phyloP scores from a whole-genome alignment of 2,113 vertebrate species.

The Orcinus orca region DNA sequence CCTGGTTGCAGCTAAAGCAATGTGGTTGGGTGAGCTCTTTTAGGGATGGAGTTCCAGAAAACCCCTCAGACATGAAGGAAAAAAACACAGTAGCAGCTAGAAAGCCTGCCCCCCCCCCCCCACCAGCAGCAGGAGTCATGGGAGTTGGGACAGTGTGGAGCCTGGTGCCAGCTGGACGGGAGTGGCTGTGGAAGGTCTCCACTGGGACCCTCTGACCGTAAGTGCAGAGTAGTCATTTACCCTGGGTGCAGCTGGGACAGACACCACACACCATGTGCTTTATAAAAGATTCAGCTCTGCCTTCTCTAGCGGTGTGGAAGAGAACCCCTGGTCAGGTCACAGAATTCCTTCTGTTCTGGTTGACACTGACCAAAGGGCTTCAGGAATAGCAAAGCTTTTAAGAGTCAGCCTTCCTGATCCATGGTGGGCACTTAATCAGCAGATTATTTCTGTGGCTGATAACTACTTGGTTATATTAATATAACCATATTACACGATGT shows the following conservation, averaged over 20 bases:
- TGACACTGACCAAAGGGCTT: background rate
- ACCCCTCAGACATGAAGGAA: background rate
- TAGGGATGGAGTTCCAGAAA: conserved; percentile 1
- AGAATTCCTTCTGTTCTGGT: background rate
- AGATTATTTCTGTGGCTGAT: background rate
- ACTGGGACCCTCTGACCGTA: background rate
- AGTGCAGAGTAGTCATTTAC: background rate
- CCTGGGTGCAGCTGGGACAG: conserved; percentile 27
- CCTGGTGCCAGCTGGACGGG: background rate
- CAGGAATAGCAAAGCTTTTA: background rate
- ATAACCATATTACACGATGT: background rate
- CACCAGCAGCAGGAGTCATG: background rate
- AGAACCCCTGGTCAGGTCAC: background rate
- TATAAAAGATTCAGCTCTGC: background rate
- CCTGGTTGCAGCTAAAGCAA: background rate
- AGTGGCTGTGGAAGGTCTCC: background rate
- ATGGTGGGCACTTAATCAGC: background rate
- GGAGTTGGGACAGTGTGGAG: background rate
- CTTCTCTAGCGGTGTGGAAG: background rate
- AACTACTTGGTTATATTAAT: background rate
- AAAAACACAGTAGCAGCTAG: background rate
- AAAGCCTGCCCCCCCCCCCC: background rate
- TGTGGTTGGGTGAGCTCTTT: background rate
- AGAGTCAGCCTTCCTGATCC: background rate
- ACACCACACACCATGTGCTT: background rate